These are phyloP conservation scores for Gallirallus australis DNA, from an alignment of 2,797 vertebrate species.

Conservation along the genomic window DNA sequence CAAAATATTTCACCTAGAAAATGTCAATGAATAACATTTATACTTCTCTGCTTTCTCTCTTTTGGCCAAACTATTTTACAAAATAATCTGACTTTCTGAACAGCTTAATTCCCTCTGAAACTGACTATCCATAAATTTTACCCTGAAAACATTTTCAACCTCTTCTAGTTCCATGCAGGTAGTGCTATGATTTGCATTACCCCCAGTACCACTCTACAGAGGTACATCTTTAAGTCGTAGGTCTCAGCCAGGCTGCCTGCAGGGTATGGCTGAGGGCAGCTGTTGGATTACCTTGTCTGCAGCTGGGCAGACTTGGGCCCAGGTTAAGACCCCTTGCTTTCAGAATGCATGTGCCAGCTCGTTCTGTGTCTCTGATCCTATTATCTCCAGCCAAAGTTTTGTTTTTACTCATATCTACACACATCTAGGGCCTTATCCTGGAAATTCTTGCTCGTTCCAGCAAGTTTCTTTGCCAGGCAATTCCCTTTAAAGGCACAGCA, in stretches of 20 bases:
- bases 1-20: slow-evolving; percentile 69
- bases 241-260: not conserved
- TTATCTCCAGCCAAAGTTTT: not conserved
- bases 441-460: not conserved
- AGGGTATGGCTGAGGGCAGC: not conserved
- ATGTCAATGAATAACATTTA: slow-evolving; percentile 63
- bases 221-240: not conserved
- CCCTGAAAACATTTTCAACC: not conserved
- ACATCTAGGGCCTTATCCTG: not conserved
- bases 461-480: not conserved
- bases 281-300: not conserved
- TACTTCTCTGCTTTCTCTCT: slow-evolving; percentile 26
- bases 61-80: slow-evolving; percentile 29
- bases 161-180: not conserved
- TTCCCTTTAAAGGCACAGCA: not conserved
- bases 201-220: not conserved
- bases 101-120: slow-evolving; percentile 3
- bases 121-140: not conserved
- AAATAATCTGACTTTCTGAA: slow-evolving; percentile 18
- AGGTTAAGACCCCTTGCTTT: not conserved
- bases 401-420: not conserved
- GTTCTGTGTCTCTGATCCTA: not conserved
- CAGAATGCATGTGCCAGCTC: not conserved
- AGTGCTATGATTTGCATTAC: not conserved
- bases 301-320: not conserved